Conservation (phyloP, 2,113 vertebrate species). For the Halcyon malimbica region DNA sequence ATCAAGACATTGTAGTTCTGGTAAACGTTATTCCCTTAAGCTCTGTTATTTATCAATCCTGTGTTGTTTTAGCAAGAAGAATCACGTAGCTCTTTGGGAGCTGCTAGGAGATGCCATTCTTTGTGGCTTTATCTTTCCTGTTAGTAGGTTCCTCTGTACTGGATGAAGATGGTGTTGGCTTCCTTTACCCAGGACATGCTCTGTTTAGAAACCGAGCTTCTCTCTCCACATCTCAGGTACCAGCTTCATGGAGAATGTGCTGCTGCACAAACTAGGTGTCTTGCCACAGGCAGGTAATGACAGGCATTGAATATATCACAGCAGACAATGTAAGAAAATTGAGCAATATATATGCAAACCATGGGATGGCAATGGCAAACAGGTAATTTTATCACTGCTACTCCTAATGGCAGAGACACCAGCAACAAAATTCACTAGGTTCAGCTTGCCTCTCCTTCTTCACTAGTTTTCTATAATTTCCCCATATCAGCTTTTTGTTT, state of each 20-base stretch:
- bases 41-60: background rate
- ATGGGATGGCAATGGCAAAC: background rate
- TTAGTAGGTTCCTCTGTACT: background rate
- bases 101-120: background rate
- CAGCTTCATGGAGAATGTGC: background rate
- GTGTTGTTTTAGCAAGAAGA: background rate
- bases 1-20: rapidly evolving
- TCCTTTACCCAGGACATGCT: background rate
- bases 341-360: background rate
- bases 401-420: background rate
- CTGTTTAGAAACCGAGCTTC: background rate
- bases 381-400: background rate
- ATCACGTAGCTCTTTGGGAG: background rate
- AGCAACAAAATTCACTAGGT: background rate
- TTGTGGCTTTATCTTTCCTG: background rate
- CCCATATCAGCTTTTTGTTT: background rate
- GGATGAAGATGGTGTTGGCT: background rate
- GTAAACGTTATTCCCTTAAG: background rate
- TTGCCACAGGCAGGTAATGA: background rate
- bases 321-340: background rate
- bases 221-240: background rate
- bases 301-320: background rate
- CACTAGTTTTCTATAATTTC: background rate
- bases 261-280: background rate
- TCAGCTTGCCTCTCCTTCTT: background rate